Percentiles rank a stretch among this genome's conserved stretches.
Evolutionary conservation across 2,113 vertebrate species (phyloP).

Genomic region (Orientallactaga bullata): DNA sequence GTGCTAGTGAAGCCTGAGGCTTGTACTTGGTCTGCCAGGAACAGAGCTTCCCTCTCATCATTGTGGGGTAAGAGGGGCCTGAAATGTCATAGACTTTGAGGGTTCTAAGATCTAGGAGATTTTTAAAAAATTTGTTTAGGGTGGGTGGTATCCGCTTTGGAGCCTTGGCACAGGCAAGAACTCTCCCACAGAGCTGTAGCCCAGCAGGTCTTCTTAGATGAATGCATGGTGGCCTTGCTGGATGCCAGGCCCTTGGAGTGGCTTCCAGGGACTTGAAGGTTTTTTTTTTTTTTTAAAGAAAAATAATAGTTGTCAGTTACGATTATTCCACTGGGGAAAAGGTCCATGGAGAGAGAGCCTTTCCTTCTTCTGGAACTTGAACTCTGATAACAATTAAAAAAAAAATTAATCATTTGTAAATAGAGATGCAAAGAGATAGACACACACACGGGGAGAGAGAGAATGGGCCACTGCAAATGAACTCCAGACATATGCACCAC

Average conservation of each 20-base stretch:
- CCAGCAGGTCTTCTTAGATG: not conserved
- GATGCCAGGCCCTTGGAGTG: not conserved
- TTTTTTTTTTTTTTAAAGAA: not conserved
- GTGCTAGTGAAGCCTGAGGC: not conserved
- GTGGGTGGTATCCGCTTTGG: not conserved
- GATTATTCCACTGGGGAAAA: not conserved
- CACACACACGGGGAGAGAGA: too few species aligned
- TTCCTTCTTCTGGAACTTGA: not conserved
- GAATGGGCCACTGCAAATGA: too few species aligned
- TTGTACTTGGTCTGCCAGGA: not conserved
- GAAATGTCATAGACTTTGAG: not conserved
- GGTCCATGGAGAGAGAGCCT: not conserved
- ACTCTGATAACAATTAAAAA: not conserved
- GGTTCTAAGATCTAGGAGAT: not conserved
- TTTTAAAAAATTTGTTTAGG: not conserved
- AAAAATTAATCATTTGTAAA: too few species aligned
- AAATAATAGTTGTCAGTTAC: slow-evolving; percentile 1
- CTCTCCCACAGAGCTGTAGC: not conserved
- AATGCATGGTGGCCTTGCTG: not conserved
- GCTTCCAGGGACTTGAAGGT: slow-evolving; percentile 1
- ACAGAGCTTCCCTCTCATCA: not conserved
- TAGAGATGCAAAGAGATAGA: too few species aligned
- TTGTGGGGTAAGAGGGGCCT: too few species aligned
- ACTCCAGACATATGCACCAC: too few species aligned
- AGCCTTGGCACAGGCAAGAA: too few species aligned